phyloP scores from a whole-genome alignment of 2,797 vertebrate genomes.

The Allobates femoralis region DNA sequence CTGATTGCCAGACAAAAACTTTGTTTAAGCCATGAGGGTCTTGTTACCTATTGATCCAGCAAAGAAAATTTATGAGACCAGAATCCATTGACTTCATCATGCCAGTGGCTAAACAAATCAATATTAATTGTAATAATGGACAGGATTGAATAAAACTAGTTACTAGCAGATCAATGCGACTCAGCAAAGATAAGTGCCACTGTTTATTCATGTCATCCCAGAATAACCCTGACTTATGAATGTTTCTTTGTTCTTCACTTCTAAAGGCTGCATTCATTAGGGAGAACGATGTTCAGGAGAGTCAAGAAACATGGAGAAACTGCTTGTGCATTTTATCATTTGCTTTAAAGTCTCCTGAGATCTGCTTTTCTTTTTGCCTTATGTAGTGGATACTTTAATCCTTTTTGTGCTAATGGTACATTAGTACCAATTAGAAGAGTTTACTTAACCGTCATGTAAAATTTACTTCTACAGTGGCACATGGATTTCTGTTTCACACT shows the following conservation, averaged over 20 bases:
- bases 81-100: constrained; percentile 58
- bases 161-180: constrained; percentile 60
- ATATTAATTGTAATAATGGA: constrained; percentile 76
- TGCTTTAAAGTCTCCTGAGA: constrained; percentile 49
- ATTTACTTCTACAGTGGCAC: constrained; percentile 46
- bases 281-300: constrained; percentile 52
- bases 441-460: constrained; percentile 55
- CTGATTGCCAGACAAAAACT: constrained; percentile 45
- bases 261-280: constrained; percentile 61
- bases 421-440: constrained; percentile 51
- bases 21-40: constrained; percentile 51
- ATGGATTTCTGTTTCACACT: neutral
- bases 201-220: constrained; percentile 64
- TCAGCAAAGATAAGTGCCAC: constrained; percentile 62
- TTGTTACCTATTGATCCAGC: constrained; percentile 60
- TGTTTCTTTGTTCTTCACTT: constrained; percentile 58
- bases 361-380: constrained; percentile 29
- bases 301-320: constrained; percentile 42
- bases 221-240: constrained; percentile 61
- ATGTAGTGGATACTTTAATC: constrained; percentile 41
- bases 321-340: constrained; percentile 50
- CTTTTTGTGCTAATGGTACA: constrained; percentile 47
- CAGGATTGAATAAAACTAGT: constrained; percentile 66
- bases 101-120: constrained; percentile 65
- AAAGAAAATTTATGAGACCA: constrained; percentile 55